phyloP scores from a whole-genome alignment of 2,113 vertebrate genomes.

The Dipodomys spectabilis region DNA sequence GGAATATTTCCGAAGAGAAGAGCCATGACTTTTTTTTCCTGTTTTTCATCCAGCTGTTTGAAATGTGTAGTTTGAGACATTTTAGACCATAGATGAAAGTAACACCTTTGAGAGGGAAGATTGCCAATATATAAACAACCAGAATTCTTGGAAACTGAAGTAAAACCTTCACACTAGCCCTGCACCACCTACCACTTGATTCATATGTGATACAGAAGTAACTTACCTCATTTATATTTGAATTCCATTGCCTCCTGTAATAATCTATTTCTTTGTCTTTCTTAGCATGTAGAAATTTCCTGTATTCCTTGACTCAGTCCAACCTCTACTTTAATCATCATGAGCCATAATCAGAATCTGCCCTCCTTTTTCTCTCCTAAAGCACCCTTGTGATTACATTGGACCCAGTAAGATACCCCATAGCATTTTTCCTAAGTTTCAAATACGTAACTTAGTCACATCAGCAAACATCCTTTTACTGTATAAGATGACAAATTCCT shows the following conservation, averaged over 20 bases:
- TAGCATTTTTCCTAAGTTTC: background rate
- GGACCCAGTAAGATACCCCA: background rate
- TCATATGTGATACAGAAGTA: background rate
- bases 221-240: background rate
- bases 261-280: background rate
- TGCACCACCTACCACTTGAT: background rate
- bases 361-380: background rate
- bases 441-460: background rate
- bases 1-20: constrained; percentile 19
- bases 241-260: background rate
- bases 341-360: background rate
- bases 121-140: background rate
- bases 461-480: background rate
- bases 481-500: background rate
- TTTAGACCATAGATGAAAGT: constrained; percentile 9
- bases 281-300: background rate
- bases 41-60: constrained; percentile 12
- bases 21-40: background rate
- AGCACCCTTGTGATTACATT: background rate
- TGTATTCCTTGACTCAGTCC: background rate
- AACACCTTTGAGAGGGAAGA: background rate
- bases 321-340: background rate
- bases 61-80: background rate
- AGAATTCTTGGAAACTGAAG: background rate
- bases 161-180: background rate